Conservation (phyloP, 1,140 invertebrate species). For the Drosophila leontia region DNA sequence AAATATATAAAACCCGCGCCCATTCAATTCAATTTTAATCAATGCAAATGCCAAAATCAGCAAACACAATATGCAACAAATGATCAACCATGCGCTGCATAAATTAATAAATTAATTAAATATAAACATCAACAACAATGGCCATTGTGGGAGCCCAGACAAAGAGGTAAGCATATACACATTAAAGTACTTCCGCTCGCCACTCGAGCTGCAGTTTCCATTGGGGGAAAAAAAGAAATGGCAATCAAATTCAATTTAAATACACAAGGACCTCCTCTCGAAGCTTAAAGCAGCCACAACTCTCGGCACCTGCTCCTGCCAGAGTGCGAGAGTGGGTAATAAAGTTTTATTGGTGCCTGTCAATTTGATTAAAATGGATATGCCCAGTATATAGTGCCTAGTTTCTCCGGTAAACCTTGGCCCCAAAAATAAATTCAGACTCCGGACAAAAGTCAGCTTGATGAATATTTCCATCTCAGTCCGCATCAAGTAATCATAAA, state of each 20-base stretch:
- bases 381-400: conserved; percentile 15
- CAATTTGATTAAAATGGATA: conserved; percentile 57
- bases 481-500: conserved; percentile 79
- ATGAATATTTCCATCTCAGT: conserved; percentile 65
- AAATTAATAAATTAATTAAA: conserved; percentile 45
- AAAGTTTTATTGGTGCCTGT: conserved; percentile 48
- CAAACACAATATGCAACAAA: conserved; percentile 27
- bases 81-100: conserved; percentile 15
- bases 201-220: conserved; percentile 6
- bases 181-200: not conserved
- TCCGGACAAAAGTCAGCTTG: conserved; percentile 41
- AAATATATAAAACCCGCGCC: conserved; percentile 8
- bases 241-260: conserved; percentile 55
- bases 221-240: conserved; percentile 9
- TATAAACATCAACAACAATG: conserved; percentile 39
- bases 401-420: conserved; percentile 3
- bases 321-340: conserved; percentile 32
- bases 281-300: conserved; percentile 15
- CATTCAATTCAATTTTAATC: conserved; percentile 24
- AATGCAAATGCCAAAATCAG: conserved; percentile 29
- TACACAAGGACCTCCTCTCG: conserved; percentile 26
- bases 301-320: conserved; percentile 2
- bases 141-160: not conserved
- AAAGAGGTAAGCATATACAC: conserved; percentile 31
- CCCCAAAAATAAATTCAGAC: conserved; percentile 5